These are phyloP conservation scores for Aelia acuminata DNA, from an alignment of 2,888 invertebrate genomes.

Conservation along the genomic window DNA sequence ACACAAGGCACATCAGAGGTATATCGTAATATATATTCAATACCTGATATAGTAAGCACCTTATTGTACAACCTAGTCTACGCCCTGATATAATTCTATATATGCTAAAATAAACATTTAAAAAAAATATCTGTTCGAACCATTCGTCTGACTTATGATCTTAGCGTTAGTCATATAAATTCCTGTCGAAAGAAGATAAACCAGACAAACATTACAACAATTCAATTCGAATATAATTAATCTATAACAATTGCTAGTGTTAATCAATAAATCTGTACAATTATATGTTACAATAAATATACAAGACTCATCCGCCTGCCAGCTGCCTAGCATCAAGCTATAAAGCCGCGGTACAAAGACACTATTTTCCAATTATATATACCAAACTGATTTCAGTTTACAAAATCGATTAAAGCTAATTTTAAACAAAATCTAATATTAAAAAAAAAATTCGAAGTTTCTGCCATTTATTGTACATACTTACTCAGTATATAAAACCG, in stretches of 20 bases:
- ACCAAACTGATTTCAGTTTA: background rate
- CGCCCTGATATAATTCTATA: conserved; percentile 41
- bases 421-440: conserved; percentile 3
- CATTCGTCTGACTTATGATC: conserved; percentile 55
- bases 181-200: conserved; percentile 31
- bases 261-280: conserved; percentile 34
- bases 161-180: background rate
- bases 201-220: conserved; percentile 56
- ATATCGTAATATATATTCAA: conserved; percentile 56
- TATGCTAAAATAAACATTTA: conserved; percentile 50
- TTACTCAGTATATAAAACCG: conserved; percentile 6
- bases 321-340: conserved; percentile 23
- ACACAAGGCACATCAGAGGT: conserved; percentile 58
- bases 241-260: conserved; percentile 56
- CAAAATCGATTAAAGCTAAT: conserved; percentile 28
- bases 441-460: background rate
- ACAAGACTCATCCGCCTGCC: conserved; percentile 26
- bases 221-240: conserved; percentile 50
- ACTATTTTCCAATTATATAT: conserved; percentile 31
- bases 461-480: conserved; percentile 14
- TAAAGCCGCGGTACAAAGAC: conserved; percentile 3
- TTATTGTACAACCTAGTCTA: conserved; percentile 49
- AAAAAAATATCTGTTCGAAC: conserved; percentile 49
- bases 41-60: conserved; percentile 59
- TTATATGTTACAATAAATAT: conserved; percentile 30